Evolutionary conservation across 1,140 invertebrate genomes (phyloP), one percentile per base, ranked within the genome.

Genomic region (Drosophila ercepeae): DNA sequence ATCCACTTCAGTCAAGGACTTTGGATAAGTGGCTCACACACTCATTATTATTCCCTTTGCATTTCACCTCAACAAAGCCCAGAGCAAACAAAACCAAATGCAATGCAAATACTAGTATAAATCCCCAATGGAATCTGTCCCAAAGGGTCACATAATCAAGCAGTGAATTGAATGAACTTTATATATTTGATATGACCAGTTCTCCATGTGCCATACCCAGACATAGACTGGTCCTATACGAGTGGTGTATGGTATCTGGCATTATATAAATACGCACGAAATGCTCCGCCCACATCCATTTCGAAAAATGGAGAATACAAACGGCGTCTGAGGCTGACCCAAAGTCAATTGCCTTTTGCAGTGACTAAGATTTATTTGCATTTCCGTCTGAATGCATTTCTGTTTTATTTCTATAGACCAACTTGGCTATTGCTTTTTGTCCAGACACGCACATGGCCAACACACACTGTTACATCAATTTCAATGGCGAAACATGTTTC

Each of bases 311-410:
- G 21, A 67, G 45, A 48, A 14, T 19, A 27, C 23, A 11, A 36
- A 25, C 59, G 60, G 14, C 64, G 61, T 53, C 64, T 45, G 48
- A 53, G 64, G 48, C 76, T 79, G 76, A 79, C 76, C 64, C 76
- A 79, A 79, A 79, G 72, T 72, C 77, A 81, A 81, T 81, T 81
- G 78, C 77, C 77, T 81, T 81, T 63, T 61, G 58, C 72, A 72
- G 59, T 81, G 78, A 81, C 77, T 81, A 81, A 81, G 78, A 81
- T 81, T 81, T 81, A 81, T 81, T 81, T 81, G 78, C 78, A 81
- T 81, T 81, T 81, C 78, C 78, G 77, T 81, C 55, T 81, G 77
- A 81, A 81, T 81, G 78, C 78, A 75, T 81, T 81, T 51, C 42
- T 68, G 52, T 81, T 81, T 81, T 81, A 81, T 81, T 81, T 72